Base-by-base conservation (phyloP, 1,140 invertebrate species). In the Hypsibius dujardini region DNA sequence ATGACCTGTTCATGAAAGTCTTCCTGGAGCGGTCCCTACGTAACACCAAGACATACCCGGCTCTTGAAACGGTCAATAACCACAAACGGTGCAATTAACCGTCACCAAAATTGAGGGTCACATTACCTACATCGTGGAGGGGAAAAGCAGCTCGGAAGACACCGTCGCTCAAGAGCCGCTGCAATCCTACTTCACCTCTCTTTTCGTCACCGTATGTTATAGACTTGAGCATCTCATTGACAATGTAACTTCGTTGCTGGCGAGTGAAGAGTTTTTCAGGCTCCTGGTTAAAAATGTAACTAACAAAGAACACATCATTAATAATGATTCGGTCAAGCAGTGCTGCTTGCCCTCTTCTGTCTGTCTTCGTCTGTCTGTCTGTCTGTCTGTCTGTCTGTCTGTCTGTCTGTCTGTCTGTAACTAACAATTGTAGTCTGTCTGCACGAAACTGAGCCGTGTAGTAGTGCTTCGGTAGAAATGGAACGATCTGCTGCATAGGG, bases 111-210 rank as follows among this genome's bases (percentile, higher is more conserved):
- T 3, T n/a, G 12, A n/a, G 46, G 70, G 14, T 56, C 15, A n/a
- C 15, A 74, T 69, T 71, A 81, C 82, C 81, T 78, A 88, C 87
- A 80, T 89, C 88, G 79, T 90, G 88, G 67, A 90, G 79, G 2
- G 88, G 87, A 79, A 88, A 90, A 2, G 88, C 87, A 69, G 87
- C 87, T 2, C 82, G 81, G 76, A 87, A 90, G 46, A 86, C 83
- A 28, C 84, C 83, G 76, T 88, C 87, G 69, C 86, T 84, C 46
- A 90, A 78, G 15, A 90, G 81, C 74, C 87, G 82, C 73, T 88
- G 87, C 47, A 90, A 86, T 47, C 88, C 88, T 72, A 87, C 83
- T 77, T 87, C 84, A 1, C 83, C 84, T 74, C 82, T 81, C 74
- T 83, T 83, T 72, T 81, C 78, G 73, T 84, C 84, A 1, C 85